phyloP scores from a whole-genome alignment of 2,888 invertebrate species.

The Stratiomys singularior region DNA sequence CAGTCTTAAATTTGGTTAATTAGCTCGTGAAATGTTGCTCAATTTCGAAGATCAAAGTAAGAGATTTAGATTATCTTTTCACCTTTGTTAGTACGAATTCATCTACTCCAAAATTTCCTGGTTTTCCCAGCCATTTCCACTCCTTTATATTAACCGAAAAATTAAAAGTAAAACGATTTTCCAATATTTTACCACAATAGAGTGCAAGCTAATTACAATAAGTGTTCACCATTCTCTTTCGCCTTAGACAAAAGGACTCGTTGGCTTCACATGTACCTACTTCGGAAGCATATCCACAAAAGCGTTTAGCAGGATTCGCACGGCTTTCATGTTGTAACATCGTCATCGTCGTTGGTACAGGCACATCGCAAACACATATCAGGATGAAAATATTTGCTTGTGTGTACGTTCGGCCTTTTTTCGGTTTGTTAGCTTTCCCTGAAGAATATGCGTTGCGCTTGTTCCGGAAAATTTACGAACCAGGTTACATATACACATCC shows the following conservation, averaged over 20 bases:
- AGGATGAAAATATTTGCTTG: too few species aligned
- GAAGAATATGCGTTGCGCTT: neutral
- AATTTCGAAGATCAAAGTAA: neutral
- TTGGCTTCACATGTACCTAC: neutral
- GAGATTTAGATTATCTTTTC: too few species aligned
- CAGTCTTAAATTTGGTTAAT: neutral
- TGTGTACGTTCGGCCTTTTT: neutral
- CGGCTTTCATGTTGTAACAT: too few species aligned
- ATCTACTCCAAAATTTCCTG: neutral
- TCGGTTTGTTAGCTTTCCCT: conserved; percentile 3
- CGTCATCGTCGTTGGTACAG: too few species aligned
- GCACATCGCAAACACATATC: neutral
- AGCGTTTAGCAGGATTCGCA: too few species aligned
- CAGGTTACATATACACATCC: neutral
- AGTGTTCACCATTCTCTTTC: neutral
- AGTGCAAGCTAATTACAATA: neutral
- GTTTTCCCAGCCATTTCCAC: neutral
- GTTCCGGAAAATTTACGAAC: neutral
- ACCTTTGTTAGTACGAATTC: too few species aligned
- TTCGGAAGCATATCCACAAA: neutral
- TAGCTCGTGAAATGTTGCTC: neutral
- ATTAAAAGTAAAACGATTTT: neutral
- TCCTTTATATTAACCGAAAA: neutral
- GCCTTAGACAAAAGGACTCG: too few species aligned
- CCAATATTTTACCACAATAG: neutral